phyloP scores from a whole-genome alignment of 2,797 vertebrate species.

The Sciaenops ocellatus region DNA sequence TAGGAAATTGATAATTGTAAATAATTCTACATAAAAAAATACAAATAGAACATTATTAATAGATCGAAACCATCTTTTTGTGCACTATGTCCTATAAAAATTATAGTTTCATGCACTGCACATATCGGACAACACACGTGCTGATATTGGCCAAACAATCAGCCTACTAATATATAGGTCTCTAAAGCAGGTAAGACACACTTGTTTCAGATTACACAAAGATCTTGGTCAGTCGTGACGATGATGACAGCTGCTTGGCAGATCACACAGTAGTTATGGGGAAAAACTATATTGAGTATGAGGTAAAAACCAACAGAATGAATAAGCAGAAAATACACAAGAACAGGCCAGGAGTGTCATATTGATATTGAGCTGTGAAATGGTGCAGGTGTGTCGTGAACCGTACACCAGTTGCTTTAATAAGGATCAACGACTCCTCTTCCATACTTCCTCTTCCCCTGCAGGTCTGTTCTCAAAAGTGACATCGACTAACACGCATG shows the following conservation, averaged over 20 bases:
- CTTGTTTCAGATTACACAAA: conserved; percentile 10
- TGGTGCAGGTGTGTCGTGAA: neutral
- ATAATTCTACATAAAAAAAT: too few relatives aligned
- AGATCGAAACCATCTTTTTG: too few relatives aligned
- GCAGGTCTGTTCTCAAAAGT: conserved; percentile 45
- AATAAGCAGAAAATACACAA: neutral
- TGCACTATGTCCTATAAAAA: too few relatives aligned
- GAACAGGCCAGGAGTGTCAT: neutral
- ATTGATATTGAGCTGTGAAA: conserved; percentile 11
- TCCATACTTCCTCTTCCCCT: conserved; percentile 54
- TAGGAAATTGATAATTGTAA: too few relatives aligned
- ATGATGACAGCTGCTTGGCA: neutral
- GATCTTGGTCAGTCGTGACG: neutral
- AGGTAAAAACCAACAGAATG: neutral
- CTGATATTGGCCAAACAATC: too few relatives aligned
- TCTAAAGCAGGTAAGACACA: neutral
- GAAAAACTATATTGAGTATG: neutral
- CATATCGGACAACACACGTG: too few relatives aligned
- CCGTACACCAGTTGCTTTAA: neutral
- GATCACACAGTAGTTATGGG: neutral
- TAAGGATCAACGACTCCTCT: neutral
- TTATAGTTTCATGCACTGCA: too few relatives aligned
- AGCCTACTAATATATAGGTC: neutral
- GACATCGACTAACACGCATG: neutral
- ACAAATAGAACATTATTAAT: too few relatives aligned